phyloP scores from a whole-genome alignment of 2,888 invertebrate genomes.

The Lasioglossum zephyrum region DNA sequence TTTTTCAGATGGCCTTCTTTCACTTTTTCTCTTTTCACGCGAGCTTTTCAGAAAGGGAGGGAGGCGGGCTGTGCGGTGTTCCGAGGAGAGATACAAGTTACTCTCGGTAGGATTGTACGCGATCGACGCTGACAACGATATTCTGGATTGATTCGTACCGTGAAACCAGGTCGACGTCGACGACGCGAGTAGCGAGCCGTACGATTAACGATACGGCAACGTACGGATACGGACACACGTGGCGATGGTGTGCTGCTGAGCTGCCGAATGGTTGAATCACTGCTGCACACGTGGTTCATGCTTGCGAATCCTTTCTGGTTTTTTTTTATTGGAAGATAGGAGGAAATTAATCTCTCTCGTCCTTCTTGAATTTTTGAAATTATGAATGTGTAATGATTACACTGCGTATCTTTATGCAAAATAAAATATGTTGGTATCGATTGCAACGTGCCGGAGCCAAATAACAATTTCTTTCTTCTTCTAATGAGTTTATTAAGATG shows the following conservation, averaged over 20 bases:
- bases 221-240: neutral
- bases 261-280: neutral
- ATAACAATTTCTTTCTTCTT: too few relatives aligned
- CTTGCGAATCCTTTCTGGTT: neutral
- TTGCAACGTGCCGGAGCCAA: too few relatives aligned
- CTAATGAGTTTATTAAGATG: too few relatives aligned
- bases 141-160: slow-evolving; percentile 15
- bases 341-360: neutral
- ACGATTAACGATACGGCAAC: slow-evolving; percentile 33
- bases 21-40: neutral
- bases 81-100: neutral
- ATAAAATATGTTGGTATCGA: too few relatives aligned
- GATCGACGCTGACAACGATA: neutral
- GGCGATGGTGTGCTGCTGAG: neutral
- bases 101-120: neutral
- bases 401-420: too few relatives aligned
- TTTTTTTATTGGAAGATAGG: neutral
- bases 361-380: neutral
- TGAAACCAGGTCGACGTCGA: neutral
- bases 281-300: neutral
- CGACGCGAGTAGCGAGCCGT: slow-evolving; percentile 18
- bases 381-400: too few relatives aligned
- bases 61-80: neutral
- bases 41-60: neutral
- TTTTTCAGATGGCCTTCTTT: neutral